Percentiles rank a stretch among this genome's conserved stretches.
Evolutionary conservation across 2,888 invertebrate genomes (phyloP).

Genomic region (Hydrotaea cyrtoneurina): DNA sequence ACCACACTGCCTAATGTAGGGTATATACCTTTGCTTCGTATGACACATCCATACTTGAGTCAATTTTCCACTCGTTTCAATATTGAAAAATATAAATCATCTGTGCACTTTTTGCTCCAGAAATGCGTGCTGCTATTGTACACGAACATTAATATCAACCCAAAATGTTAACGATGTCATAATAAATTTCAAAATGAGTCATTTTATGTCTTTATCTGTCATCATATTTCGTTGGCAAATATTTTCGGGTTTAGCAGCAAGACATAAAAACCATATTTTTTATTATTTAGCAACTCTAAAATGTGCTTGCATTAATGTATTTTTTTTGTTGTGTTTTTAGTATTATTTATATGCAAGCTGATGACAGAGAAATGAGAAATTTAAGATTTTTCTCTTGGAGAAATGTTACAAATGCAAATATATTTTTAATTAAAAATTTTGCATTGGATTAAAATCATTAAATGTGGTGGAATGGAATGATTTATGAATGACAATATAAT

Average conservation of each 20-base stretch:
- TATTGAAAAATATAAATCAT: constrained; percentile 29
- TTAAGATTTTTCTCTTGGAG: not conserved
- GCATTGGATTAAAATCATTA: not conserved
- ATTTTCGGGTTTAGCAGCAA: not conserved
- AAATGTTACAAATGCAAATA: not conserved
- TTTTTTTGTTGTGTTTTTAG: not conserved
- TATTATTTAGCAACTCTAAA: not conserved
- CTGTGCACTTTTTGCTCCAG: not conserved
- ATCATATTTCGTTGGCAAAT: not conserved
- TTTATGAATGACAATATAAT: no score
- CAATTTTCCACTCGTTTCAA: not conserved
- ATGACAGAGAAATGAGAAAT: not conserved
- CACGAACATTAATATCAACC: not conserved
- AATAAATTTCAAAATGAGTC: constrained; percentile 24
- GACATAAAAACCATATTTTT: constrained; percentile 11
- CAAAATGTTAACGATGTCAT: not conserved
- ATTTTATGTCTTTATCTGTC: constrained; percentile 24
- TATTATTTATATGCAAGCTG: not conserved
- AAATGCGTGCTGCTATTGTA: not conserved
- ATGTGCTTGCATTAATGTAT: not conserved
- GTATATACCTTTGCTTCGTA: no score
- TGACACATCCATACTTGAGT: no score
- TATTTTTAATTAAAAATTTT: not conserved
- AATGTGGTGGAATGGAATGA: no score
- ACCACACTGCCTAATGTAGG: no score